Evolutionary conservation across 1,140 invertebrate genomes (phyloP).

Genomic region (Nephotettix cincticeps): DNA sequence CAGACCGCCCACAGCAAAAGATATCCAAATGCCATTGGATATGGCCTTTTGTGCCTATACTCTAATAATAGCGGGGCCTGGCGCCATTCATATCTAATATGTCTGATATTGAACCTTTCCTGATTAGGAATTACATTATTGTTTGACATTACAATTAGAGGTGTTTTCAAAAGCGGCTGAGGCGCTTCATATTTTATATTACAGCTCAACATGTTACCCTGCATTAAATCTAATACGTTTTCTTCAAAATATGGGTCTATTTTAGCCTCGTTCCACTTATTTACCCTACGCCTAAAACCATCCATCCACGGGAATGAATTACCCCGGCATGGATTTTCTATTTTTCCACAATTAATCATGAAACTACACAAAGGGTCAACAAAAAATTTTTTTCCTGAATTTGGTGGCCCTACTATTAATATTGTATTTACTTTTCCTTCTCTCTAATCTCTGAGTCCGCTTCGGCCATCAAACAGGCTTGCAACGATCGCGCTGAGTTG

Average conservation of each 20-base stretch:
- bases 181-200: not conserved
- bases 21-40: not conserved
- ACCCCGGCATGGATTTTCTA: not conserved
- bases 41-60: not conserved
- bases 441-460: too few species aligned
- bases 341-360: not conserved
- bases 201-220: not conserved
- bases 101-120: not conserved
- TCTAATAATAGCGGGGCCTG: not conserved
- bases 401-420: not conserved
- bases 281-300: not conserved
- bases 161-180: not conserved
- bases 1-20: not conserved
- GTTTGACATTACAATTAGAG: not conserved
- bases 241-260: too few species aligned
- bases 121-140: not conserved
- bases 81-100: not conserved
- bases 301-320: not conserved
- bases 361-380: not conserved
- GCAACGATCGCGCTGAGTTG: too few species aligned
- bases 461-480: too few species aligned
- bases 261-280: too few species aligned
- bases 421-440: not conserved
- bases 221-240: not conserved
- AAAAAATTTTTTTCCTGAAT: not conserved